phyloP scores from a whole-genome alignment of 53 echinoderm and acorn worm species.

The Holothuria scabra region DNA sequence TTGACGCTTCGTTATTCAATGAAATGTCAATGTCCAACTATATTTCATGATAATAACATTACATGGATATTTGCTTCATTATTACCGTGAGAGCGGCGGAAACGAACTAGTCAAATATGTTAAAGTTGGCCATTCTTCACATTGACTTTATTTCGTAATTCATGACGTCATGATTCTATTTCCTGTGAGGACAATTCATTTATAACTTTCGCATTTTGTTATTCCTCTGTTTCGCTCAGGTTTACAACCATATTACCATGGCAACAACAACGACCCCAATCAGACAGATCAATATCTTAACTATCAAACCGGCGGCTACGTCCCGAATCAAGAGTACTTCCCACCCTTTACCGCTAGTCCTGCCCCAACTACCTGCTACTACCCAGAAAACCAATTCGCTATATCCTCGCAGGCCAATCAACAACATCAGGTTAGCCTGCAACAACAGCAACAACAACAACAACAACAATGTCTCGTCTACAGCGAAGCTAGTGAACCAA shows the following conservation, averaged over 20 bases:
- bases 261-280: slow-evolving; percentile 83
- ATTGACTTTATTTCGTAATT: no score
- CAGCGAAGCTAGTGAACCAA: background rate
- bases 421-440: slow-evolving; percentile 8
- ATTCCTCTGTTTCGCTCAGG: background rate
- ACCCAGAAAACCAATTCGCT: background rate
- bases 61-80: no score
- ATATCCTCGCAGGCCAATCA: slow-evolving; percentile 12
- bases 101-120: no score
- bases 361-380: slow-evolving; percentile 36
- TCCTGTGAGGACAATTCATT: background rate
- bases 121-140: no score
- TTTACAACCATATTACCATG: slow-evolving; percentile 32
- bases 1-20: no score
- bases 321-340: slow-evolving; percentile 39
- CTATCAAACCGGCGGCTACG: slow-evolving; percentile 59
- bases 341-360: slow-evolving; percentile 54
- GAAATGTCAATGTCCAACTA: no score
- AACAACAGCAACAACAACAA: background rate
- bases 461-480: background rate
- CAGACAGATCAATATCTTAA: slow-evolving; percentile 73
- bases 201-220: background rate
- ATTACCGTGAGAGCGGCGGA: no score
- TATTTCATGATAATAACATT: no score
- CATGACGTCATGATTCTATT: no score